A percentile compares a stretch with the other conserved stretches of the same genome.
These are phyloP conservation scores for Choloepus hoffmanni DNA, from an alignment of 2,113 vertebrate species.

Conservation along the genomic window DNA sequence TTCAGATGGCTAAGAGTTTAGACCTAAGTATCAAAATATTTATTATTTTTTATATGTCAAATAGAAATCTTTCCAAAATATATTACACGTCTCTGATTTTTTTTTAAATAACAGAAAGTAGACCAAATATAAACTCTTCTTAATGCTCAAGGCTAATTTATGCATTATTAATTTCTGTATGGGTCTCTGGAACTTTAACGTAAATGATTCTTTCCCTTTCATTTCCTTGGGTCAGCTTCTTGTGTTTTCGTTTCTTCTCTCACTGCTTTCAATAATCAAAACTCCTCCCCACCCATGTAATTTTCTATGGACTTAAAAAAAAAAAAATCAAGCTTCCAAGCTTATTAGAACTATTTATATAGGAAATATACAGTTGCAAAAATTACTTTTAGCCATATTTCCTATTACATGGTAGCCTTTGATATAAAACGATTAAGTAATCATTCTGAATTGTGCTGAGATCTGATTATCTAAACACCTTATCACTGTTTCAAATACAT, in stretches of 20 bases:
- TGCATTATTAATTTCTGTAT: neutral
- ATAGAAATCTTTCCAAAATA: slow-evolving; percentile 20
- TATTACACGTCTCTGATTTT: neutral
- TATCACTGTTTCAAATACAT: neutral
- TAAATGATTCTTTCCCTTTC: neutral
- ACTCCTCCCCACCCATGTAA: neutral
- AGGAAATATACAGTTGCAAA: neutral
- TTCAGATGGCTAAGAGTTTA: neutral
- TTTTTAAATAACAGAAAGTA: slow-evolving; percentile 1
- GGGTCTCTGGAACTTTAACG: neutral
- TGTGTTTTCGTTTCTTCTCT: neutral
- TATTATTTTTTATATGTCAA: slow-evolving; percentile 38
- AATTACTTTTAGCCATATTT: neutral
- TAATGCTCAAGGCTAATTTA: neutral
- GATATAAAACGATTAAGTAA: neutral
- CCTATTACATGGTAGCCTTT: neutral
- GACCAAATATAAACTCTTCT: neutral
- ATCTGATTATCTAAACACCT: neutral
- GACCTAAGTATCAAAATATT: neutral
- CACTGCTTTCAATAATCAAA: neutral
- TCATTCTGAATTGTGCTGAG: slow-evolving; percentile 3
- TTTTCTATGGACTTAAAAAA: neutral
- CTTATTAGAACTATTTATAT: neutral
- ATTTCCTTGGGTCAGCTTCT: neutral
- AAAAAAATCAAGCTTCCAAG: neutral